These are phyloP conservation scores for Ptilodon capucinus DNA, from an alignment of 2,888 invertebrate genomes.

Conservation along the genomic window DNA sequence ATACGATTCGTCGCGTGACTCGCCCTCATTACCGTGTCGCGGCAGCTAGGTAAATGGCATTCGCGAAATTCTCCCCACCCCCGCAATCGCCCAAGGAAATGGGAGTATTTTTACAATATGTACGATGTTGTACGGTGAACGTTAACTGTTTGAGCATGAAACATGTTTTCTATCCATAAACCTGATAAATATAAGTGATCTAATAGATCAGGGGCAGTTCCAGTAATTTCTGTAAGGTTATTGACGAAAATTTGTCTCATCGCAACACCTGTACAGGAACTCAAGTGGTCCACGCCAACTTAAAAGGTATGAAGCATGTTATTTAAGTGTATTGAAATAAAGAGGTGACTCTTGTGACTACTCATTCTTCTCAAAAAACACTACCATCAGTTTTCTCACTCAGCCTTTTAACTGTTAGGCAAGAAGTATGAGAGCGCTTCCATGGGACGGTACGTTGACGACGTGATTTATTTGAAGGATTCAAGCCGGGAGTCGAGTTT, in stretches of 20 bases:
- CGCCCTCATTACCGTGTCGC: constrained; percentile 18
- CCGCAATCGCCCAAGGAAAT: background rate
- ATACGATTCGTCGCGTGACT: constrained; percentile 19
- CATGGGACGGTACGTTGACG: constrained; percentile 4
- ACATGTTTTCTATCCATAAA: background rate
- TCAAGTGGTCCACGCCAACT: too few species aligned
- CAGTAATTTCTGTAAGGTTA: too few species aligned
- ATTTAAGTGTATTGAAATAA: too few species aligned
- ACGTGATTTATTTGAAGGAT: constrained; percentile 32
- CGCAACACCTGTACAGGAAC: too few species aligned
- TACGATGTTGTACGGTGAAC: too few species aligned
- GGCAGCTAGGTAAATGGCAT: constrained; percentile 18
- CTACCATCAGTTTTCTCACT: background rate
- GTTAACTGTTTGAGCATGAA: background rate
- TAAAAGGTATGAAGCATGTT: too few species aligned
- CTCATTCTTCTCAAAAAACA: too few species aligned
- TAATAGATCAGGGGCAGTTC: too few species aligned
- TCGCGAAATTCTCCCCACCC: constrained; percentile 4
- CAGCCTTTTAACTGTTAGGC: constrained; percentile 1
- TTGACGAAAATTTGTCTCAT: too few species aligned
- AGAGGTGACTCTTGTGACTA: too few species aligned
- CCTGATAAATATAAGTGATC: too few species aligned
- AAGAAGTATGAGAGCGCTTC: constrained; percentile 21
- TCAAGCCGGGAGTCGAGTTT: constrained; percentile 13
- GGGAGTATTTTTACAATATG: background rate